Evolutionary conservation across 1,140 invertebrate species (phyloP), one percentile per base, ranked within the genome.

Genomic region (Drosophila paulistorum): DNA sequence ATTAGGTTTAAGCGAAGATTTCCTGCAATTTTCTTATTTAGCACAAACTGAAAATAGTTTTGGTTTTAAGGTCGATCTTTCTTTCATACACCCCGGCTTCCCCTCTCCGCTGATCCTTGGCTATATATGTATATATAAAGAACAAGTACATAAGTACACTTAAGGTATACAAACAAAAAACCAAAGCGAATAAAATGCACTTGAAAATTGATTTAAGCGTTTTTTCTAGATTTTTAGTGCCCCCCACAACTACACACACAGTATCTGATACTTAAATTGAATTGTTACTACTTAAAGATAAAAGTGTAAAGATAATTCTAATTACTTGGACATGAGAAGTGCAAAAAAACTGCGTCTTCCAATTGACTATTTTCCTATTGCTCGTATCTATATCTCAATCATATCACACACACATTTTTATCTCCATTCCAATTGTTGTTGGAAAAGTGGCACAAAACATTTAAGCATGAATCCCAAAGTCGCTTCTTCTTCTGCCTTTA

Each of bases 1-100:
- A 78, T 78, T 71, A 65, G 61, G 69, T 67, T 77, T 85, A 81
- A 85, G 81, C 81, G 81, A 85, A 78, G 78, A 81, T 78, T 85
- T 85, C 79, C 82, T 86, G 82, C 75, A 82, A 86, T 86, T 86
- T 85, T 86, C 82, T 66, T 65, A 85, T 79, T 86, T 81, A 62
- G 45, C 45, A 11, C n/a, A 57, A 57, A 26, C 54, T 57, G 26
- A 57, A 57, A 57, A 26, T 30, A 57, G 26, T 33, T 57, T 57
- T 30, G 17, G 13, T 30, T 30, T 33, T 13, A 39, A 39, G 37
- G 37, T 26, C 51, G 10, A 6, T 33, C 9, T 23, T 23, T 51
- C 9, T 51, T 51, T 51, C 30, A 30, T 7, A 17, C 17, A 0
- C 17, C 14, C 17, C 2, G 7, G 9, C 45, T 9, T 20, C 7